Conservation (phyloP, 2,888 invertebrate species). For the Meganola albula region DNA sequence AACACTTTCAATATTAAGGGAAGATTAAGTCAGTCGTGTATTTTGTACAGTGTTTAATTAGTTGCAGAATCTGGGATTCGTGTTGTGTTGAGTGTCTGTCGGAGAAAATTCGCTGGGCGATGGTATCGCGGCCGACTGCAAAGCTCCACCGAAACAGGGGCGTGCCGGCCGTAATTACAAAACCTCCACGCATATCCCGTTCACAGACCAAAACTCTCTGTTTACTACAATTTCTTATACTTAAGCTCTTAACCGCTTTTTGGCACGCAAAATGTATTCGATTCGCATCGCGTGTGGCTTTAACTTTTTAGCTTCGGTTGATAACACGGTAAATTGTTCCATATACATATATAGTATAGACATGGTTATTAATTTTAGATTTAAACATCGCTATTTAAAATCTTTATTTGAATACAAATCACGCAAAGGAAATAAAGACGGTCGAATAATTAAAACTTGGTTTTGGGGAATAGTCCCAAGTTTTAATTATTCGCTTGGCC, state of each 20-base stretch:
- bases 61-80: slow-evolving; percentile 52
- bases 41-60: slow-evolving; percentile 54
- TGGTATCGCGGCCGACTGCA: slow-evolving; percentile 50
- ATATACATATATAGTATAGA: slow-evolving; percentile 33
- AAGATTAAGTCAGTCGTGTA: slow-evolving; percentile 36
- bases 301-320: slow-evolving; percentile 53
- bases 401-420: slow-evolving; percentile 22
- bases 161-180: slow-evolving; percentile 59
- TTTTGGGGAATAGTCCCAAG: no score
- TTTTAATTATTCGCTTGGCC: no score
- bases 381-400: slow-evolving; percentile 35
- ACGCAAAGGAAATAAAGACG: no score
- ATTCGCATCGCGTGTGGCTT: slow-evolving; percentile 62
- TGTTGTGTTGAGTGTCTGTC: slow-evolving; percentile 37
- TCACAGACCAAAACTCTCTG: slow-evolving; percentile 51
- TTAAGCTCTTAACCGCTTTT: slow-evolving; percentile 60
- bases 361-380: slow-evolving; percentile 38
- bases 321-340: slow-evolving; percentile 41
- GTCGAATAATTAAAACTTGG: no score
- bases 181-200: slow-evolving; percentile 48
- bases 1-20: slow-evolving; percentile 31
- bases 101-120: slow-evolving; percentile 45
- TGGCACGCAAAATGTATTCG: slow-evolving; percentile 61
- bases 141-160: slow-evolving; percentile 56
- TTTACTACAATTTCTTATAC: slow-evolving; percentile 58